Evolutionary conservation across 1,140 invertebrate species (phyloP), one percentile per base, ranked within the genome.

Genomic region (Charaxes varanes): DNA sequence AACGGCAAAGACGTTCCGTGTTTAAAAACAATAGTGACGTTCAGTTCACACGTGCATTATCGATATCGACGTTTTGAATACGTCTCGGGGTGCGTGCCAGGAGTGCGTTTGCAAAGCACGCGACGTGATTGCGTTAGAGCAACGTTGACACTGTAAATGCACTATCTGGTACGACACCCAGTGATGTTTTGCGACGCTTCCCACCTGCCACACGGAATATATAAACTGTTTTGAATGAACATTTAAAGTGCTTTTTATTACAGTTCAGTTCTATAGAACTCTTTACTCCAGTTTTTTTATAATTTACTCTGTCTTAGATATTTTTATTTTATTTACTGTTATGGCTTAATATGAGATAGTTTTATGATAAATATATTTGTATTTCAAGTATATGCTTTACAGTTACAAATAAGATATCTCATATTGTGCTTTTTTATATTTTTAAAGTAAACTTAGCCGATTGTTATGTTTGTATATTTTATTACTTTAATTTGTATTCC

Each of bases 91-190:
- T 92, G 89, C 94, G 93, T 96, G 92, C 93, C 94, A 97, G 94
- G 91, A 90, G 92, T 94, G 95, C 92, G 92, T 97, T 97, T 97
- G 93, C 94, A 96, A 90, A 89, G 87, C 62, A 78, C 80, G 59
- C 64, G 59, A 67, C 74, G 64, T 84, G 63, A 81, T 79, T 79
- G 71, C 71, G 54, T 76, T 74, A 61, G 55, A 50, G 67, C 76
- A 83, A 88, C 88, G 87, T 91, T 89, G 89, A 90, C 62, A 82
- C 89, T 97, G 96, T 97, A 97, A 97, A 97, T 97, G 96, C 96
- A 97, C 96, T 95, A 95, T 97, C 95, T 97, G 95, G 96, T 97
- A 97, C 95, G 95, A 95, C 94, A 96, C 91, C 90, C 88, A 87
- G 87, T 79, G 76, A 80, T 82, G 87, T 84, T 76, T 84, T 63